Conservation (phyloP, 2,888 invertebrate genomes). For the Lissocephala sabroskyi region DNA sequence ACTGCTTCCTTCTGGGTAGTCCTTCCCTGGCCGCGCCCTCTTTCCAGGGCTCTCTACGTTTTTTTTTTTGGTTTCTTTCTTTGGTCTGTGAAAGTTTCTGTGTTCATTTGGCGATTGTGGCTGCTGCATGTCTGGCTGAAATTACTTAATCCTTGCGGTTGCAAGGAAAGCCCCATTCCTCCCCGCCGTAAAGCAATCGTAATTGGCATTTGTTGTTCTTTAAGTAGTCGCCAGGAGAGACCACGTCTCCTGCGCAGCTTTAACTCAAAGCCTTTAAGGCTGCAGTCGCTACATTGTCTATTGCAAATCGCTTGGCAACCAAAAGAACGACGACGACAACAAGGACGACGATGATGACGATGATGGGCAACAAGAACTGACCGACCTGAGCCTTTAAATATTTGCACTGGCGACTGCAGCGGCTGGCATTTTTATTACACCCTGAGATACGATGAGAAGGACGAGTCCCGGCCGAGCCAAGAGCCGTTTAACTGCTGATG, state of each 20-base stretch:
- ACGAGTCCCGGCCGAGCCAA: slow-evolving; percentile 20
- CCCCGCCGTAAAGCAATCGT: slow-evolving; percentile 52
- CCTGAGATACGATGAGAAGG: no score
- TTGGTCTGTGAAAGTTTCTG: slow-evolving; percentile 48
- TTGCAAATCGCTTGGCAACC: no score
- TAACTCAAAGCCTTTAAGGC: slow-evolving; percentile 1
- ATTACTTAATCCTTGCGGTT: slow-evolving; percentile 65
- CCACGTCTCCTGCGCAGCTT: neutral
- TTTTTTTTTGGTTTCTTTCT: neutral
- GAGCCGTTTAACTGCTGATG: slow-evolving; percentile 8
- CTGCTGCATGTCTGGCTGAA: slow-evolving; percentile 66
- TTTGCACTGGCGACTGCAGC: slow-evolving; percentile 28
- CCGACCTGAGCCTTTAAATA: slow-evolving; percentile 37
- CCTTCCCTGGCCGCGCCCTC: neutral
- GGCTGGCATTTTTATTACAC: slow-evolving; percentile 47
- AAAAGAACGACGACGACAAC: no score
- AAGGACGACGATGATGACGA: no score
- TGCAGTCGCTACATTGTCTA: no score
- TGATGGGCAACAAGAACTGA: slow-evolving; percentile 1
- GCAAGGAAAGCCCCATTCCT: neutral
- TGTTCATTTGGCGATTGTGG: slow-evolving; percentile 66
- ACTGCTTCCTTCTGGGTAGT: slow-evolving; percentile 1
- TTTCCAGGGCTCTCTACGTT: no score
- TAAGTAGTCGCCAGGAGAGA: slow-evolving; percentile 10
- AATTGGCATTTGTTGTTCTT: slow-evolving; percentile 53